Evolutionary conservation across 2,797 vertebrate genomes (phyloP).

Genomic region (Babyrousa celebensis): DNA sequence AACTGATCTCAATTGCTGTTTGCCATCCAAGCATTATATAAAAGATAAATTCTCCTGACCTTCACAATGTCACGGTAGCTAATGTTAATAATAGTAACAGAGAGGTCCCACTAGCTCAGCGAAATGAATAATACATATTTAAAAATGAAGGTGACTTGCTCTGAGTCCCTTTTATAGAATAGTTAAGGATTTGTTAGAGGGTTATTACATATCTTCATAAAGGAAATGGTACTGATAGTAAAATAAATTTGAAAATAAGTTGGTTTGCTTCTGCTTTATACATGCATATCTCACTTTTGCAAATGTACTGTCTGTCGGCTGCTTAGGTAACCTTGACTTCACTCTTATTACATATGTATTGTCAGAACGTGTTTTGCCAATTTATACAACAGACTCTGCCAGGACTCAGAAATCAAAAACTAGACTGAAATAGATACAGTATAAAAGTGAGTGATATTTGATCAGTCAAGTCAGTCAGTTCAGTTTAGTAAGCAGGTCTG

Average conservation of each 20-base stretch:
- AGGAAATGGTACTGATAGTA: neutral
- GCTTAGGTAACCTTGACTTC: neutral
- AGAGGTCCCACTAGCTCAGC: slow-evolving; percentile 34
- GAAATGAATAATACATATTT: slow-evolving; percentile 42
- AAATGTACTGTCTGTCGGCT: neutral
- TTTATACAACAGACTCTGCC: neutral
- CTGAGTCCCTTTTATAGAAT: slow-evolving; percentile 53
- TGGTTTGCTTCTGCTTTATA: slow-evolving; percentile 6
- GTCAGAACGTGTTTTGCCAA: neutral
- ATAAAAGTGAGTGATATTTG: neutral
- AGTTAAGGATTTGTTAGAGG: slow-evolving; percentile 60
- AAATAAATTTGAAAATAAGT: slow-evolving; percentile 63
- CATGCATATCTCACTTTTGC: neutral
- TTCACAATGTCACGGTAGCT: slow-evolving; percentile 40
- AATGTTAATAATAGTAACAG: slow-evolving; percentile 51
- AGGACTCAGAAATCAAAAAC: neutral
- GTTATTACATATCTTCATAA: neutral
- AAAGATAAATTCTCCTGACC: slow-evolving; percentile 59
- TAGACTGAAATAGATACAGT: neutral
- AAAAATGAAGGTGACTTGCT: slow-evolving; percentile 68
- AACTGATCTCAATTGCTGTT: slow-evolving; percentile 27
- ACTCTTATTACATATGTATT: neutral
- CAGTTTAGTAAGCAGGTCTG: neutral
- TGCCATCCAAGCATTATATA: slow-evolving; percentile 58
- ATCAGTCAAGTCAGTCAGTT: neutral